These are phyloP conservation scores for Haliclystus octoradiatus DNA, from an alignment of 30 jellyfish, hydroid and myxozoan species.

Conservation along the genomic window DNA sequence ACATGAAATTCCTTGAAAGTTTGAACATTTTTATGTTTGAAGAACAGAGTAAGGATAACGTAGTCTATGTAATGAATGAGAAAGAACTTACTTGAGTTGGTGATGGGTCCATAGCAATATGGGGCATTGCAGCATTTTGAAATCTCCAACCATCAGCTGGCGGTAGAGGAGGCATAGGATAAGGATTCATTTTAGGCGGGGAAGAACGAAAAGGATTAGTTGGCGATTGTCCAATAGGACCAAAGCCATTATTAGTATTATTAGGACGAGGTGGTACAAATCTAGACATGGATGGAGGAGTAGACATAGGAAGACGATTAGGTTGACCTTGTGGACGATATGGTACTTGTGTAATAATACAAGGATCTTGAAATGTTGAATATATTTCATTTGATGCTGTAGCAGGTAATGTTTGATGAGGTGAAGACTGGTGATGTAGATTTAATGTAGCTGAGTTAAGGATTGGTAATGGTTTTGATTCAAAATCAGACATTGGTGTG, in stretches of 20 bases:
- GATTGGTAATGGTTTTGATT: not conserved
- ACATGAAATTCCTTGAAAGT: too few relatives aligned
- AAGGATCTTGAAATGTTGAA: not conserved
- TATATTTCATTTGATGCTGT: not conserved
- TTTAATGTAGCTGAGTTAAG: too few relatives aligned
- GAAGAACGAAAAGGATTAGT: not conserved
- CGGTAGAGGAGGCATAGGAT: not conserved
- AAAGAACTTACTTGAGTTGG: too few relatives aligned
- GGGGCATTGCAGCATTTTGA: not conserved
- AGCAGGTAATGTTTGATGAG: not conserved
- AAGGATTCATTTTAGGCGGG: not conserved
- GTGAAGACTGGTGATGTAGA: too few relatives aligned
- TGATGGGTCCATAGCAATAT: too few relatives aligned
- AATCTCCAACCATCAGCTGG: constrained; percentile 1
- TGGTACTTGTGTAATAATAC: not conserved
- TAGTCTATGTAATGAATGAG: too few relatives aligned
- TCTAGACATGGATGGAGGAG: constrained; percentile 8
- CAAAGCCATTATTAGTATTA: constrained; percentile 52
- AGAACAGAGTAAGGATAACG: too few relatives aligned
- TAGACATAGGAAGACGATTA: too few relatives aligned
- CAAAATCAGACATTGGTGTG: not conserved
- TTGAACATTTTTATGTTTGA: too few relatives aligned
- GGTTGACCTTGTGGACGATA: not conserved
- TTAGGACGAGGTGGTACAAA: constrained; percentile 35
- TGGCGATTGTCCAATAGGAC: constrained; percentile 69